phyloP scores from a whole-genome alignment of 2,113 vertebrate genomes.

The Speoplatyrhinus poulsoni region DNA sequence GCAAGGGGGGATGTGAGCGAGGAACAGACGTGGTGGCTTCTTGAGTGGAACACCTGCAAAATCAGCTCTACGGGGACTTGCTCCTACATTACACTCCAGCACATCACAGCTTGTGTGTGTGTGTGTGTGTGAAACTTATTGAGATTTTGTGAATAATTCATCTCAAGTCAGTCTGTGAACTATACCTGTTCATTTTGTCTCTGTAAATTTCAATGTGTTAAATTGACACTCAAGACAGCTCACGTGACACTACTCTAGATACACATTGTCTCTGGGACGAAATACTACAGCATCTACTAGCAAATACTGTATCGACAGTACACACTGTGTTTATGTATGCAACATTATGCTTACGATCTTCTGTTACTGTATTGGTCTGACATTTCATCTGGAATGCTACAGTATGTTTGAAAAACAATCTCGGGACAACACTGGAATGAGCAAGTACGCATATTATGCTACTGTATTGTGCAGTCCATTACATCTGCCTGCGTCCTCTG shows the following conservation, averaged over 20 bases:
- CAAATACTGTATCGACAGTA: no score
- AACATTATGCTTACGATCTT: no score
- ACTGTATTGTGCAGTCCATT: no score
- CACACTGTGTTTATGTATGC: no score
- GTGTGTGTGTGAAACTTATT: slow-evolving; percentile 75
- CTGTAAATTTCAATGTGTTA: not conserved
- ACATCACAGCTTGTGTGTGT: slow-evolving; percentile 78
- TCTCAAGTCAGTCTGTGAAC: slow-evolving; percentile 70
- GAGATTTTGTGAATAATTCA: slow-evolving; percentile 97
- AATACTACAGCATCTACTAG: no score
- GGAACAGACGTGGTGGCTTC: slow-evolving; percentile 82
- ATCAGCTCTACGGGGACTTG: slow-evolving; percentile 95
- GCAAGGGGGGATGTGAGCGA: slow-evolving; percentile 57
- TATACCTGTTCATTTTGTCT: slow-evolving; percentile 25
- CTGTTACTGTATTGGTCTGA: no score
- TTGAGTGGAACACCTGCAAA: slow-evolving; percentile 89
- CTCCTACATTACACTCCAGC: slow-evolving; percentile 83
- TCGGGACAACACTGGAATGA: no score
- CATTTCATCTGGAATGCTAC: no score
- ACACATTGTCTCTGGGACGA: not conserved
- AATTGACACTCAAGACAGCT: not conserved
- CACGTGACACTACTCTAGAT: not conserved
- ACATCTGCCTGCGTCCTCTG: slow-evolving; percentile 5
- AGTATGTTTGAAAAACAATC: no score
- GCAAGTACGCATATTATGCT: no score